Evolutionary conservation across 2,797 vertebrate species (phyloP).

Genomic region (Hydrolagus colliei): DNA sequence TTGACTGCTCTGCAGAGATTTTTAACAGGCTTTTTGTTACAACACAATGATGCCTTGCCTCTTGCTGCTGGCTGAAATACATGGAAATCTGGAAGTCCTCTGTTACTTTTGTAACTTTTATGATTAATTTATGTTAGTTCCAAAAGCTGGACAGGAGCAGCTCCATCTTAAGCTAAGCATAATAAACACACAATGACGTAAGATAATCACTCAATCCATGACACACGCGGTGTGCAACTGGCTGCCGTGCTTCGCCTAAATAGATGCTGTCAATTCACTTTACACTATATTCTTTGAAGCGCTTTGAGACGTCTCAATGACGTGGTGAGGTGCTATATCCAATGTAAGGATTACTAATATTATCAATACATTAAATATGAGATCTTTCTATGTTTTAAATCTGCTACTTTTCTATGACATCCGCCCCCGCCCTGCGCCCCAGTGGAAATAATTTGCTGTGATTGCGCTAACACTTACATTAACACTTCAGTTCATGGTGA

Average conservation of each 20-base stretch:
- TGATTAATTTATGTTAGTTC: not conserved
- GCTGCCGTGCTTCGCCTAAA: too few species aligned
- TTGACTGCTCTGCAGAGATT: slow-evolving; percentile 1
- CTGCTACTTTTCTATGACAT: too few species aligned
- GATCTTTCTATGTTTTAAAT: not conserved
- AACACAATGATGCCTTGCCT: not conserved
- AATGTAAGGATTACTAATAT: too few species aligned
- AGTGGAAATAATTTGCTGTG: not conserved
- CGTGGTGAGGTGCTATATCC: too few species aligned
- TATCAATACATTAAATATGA: not conserved
- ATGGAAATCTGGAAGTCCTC: not conserved
- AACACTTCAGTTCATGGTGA: too few species aligned
- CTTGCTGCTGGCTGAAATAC: not conserved
- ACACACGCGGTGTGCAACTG: too few species aligned
- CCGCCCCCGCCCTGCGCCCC: not conserved
- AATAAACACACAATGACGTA: too few species aligned
- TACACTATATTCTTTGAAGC: too few species aligned
- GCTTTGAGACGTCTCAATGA: too few species aligned
- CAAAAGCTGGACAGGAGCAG: not conserved
- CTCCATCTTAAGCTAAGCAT: not conserved
- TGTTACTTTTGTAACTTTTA: not conserved
- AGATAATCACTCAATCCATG: too few species aligned
- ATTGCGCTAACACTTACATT: too few species aligned
- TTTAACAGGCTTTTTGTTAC: not conserved
- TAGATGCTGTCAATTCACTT: too few species aligned